A percentile compares a stretch with the other conserved stretches of the same genome.
phyloP scores from a whole-genome alignment of 2,113 vertebrate species.

The Onychostruthus taczanowskii region DNA sequence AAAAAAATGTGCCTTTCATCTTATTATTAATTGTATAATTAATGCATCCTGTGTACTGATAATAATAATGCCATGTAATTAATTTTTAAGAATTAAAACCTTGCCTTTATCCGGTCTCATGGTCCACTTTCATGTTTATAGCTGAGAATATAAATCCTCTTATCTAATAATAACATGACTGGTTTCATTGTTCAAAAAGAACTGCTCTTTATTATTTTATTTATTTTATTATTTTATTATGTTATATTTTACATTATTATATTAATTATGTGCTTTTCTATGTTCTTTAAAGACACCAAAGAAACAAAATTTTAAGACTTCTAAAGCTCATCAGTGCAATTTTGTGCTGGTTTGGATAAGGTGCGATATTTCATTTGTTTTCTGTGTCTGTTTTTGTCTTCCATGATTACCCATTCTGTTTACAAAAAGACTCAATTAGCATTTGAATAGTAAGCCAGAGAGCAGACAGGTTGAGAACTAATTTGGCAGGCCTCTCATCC shows the following conservation, averaged over 20 bases:
- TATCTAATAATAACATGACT: conserved; percentile 84
- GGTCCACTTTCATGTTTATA: conserved; percentile 81
- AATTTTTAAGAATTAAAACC: conserved; percentile 83
- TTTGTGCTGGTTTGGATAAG: conserved; percentile 73
- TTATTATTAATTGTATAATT: conserved; percentile 83
- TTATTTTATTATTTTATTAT: conserved; percentile 73
- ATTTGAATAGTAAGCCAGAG: conserved; percentile 79
- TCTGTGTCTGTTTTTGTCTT: conserved; percentile 78
- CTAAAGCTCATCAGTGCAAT: conserved; percentile 70
- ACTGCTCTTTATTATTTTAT: conserved; percentile 68
- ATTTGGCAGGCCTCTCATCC: conserved; percentile 74
- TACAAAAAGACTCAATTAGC: conserved; percentile 83
- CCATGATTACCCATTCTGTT: conserved; percentile 82
- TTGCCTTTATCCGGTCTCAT: conserved; percentile 75
- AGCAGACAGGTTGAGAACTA: conserved; percentile 83
- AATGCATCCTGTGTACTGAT: conserved; percentile 82
- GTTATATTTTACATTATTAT: conserved; percentile 74
- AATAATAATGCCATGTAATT: conserved; percentile 85
- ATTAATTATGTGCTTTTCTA: conserved; percentile 69
- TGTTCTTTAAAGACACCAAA: conserved; percentile 48
- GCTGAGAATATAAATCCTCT: conserved; percentile 79
- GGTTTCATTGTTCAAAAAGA: conserved; percentile 78
- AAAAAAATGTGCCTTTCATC: conserved; percentile 69
- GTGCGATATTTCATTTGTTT: conserved; percentile 79
- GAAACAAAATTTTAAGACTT: conserved; percentile 66